Evolutionary conservation across 2,113 vertebrate genomes (phyloP).

Genomic region (Nothobranchius kuhntae): DNA sequence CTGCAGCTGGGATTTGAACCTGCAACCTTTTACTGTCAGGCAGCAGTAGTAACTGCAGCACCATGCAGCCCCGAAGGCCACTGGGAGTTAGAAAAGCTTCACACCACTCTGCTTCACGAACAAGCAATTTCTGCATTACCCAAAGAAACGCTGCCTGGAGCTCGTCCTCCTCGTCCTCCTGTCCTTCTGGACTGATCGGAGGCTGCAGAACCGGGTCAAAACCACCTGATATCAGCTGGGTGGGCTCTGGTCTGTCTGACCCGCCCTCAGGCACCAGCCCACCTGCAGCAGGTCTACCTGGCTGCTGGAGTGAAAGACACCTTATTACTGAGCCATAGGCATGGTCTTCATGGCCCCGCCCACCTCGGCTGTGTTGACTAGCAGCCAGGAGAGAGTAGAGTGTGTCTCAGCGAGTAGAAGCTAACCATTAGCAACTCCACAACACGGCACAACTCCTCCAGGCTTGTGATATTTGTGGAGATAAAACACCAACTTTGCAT

Average conservation of each 20-base stretch:
- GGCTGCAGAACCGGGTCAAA: constrained; percentile 22
- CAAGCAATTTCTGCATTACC: constrained; percentile 66
- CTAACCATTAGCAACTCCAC: too few species aligned
- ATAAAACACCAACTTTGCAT: too few species aligned
- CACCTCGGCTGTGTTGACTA: too few species aligned
- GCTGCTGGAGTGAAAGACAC: constrained; percentile 57
- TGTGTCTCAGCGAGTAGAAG: too few species aligned
- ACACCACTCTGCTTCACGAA: constrained; percentile 46
- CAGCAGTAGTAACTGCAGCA: too few species aligned
- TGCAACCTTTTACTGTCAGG: too few species aligned
- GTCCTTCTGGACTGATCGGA: constrained; percentile 40
- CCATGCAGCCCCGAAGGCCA: too few species aligned
- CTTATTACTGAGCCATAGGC: constrained; percentile 1
- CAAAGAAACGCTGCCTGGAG: constrained; percentile 73
- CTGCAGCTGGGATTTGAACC: too few species aligned
- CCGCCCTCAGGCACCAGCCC: constrained; percentile 42
- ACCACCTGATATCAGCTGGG: constrained; percentile 37
- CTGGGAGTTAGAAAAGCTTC: constrained; percentile 38
- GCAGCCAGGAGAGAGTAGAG: too few species aligned
- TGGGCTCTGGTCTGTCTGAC: constrained; percentile 30
- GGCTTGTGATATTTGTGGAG: too few species aligned
- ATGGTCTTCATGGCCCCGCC: too few species aligned
- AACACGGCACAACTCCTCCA: too few species aligned
- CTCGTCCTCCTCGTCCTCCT: constrained; percentile 72
- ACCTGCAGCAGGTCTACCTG: constrained; percentile 22